These are phyloP conservation scores for Lepas anatifera DNA, from an alignment of 2,888 invertebrate species.

Conservation along the genomic window DNA sequence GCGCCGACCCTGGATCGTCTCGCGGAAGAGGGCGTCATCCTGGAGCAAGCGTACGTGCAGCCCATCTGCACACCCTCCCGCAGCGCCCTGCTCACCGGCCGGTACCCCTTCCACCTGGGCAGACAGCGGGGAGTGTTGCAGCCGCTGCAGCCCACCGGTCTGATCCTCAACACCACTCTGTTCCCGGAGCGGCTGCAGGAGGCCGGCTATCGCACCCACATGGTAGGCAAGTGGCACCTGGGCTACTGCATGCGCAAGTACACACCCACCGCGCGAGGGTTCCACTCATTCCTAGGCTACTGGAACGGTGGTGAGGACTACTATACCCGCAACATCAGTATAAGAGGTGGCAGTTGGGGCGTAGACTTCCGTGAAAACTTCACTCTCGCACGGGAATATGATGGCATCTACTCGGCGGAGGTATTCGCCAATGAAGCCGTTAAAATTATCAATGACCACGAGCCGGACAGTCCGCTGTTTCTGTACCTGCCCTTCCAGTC, in stretches of 20 bases:
- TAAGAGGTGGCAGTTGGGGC: conserved; percentile 56
- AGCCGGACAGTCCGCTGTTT: conserved; percentile 53
- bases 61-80: conserved; percentile 84
- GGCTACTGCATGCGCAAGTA: conserved; percentile 62
- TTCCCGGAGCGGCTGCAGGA: conserved; percentile 69
- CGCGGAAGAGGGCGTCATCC: conserved; percentile 47
- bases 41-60: conserved; percentile 75
- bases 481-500: conserved; percentile 78
- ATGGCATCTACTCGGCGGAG: conserved; percentile 72
- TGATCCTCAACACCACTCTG: conserved; percentile 64
- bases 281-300: conserved; percentile 67
- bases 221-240: conserved; percentile 76
- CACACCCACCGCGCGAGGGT: conserved; percentile 63
- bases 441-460: conserved; percentile 48
- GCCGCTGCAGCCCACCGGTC: conserved; percentile 65
- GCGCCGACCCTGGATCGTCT: conserved; percentile 35
- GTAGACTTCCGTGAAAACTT: conserved; percentile 82
- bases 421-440: conserved; percentile 64
- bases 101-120: conserved; percentile 81
- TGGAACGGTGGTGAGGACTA: conserved; percentile 86
- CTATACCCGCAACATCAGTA: conserved; percentile 56
- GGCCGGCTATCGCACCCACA: conserved; percentile 64
- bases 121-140: conserved; percentile 56
- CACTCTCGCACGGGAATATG: conserved; percentile 76
- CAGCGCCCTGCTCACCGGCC: conserved; percentile 79